Evolutionary conservation across 1,140 invertebrate species (phyloP), one percentile per base, ranked within the genome.

Genomic region (Saccostrea echinata): DNA sequence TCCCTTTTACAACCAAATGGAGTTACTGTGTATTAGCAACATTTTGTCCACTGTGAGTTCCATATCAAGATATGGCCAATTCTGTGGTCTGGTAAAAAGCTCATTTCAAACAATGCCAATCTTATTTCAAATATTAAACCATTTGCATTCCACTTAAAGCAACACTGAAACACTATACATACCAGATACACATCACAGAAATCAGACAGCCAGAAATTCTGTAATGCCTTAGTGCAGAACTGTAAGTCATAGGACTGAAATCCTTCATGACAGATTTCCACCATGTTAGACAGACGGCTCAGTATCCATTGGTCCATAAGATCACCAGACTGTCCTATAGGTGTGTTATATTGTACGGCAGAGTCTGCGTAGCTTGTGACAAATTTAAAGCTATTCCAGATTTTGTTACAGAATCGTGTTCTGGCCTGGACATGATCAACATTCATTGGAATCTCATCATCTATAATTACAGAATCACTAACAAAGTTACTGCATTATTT

Each of bases 121-220:
- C 43, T 43, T n/a, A n/a, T n/a, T 0, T 43, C 6, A 43, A 43
- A 43, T 43, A 43, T 43, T n/a, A 43, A 43, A 2, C 4, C 43
- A 43, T 43, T 43, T 43, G 4, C 6, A 3, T 43, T 8, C 4
- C 43, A 43, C 1, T 43, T 8, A 43, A 43, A 43, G 1, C 43
- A 43, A 43, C 4, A 43, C 43, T 43, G 4, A 3, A 43, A 43
- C 43, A 13, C 51, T 51, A 2, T 33, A 87, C 76, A 91, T 88
- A 94, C 95, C 88, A 95, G 84, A 89, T 95, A 95, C 24, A 95
- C 87, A 91, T 93, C 93, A 91, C 94, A 95, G 82, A 95, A 93
- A 13, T 95, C 93, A 30, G 88, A 88, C 61, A 91, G 82, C 94
- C 93, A 95, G 88, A 95, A 95, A 3, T 88, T 84, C 68, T 93